phyloP scores from a whole-genome alignment of 2,888 invertebrate genomes.

The Steinernema hermaphroditum region DNA sequence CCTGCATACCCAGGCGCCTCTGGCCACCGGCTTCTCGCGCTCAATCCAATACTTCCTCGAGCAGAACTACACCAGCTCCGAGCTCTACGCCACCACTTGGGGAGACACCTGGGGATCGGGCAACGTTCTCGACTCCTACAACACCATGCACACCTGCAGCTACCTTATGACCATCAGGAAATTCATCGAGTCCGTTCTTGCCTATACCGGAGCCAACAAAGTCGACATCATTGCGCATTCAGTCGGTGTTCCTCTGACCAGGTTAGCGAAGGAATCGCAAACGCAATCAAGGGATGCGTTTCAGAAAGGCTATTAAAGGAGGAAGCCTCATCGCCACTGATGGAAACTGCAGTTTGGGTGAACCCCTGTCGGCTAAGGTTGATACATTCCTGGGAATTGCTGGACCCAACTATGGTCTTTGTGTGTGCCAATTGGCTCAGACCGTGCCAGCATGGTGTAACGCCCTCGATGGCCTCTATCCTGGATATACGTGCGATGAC shows the following conservation, averaged over 20 bases:
- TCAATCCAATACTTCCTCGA: constrained; percentile 64
- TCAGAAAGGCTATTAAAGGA: constrained; percentile 62
- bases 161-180: constrained; percentile 55
- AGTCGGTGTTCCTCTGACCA: constrained; percentile 56
- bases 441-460: constrained; percentile 66
- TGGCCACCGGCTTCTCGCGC: constrained; percentile 51
- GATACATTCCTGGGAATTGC: constrained; percentile 65
- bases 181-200: constrained; percentile 61
- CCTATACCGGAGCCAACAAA: constrained; percentile 61
- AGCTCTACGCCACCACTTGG: constrained; percentile 65
- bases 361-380: constrained; percentile 55
- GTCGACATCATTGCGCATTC: constrained; percentile 65
- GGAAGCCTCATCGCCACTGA: constrained; percentile 63
- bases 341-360: constrained; percentile 63
- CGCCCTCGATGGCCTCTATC: constrained; percentile 63
- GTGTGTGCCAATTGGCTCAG: constrained; percentile 64
- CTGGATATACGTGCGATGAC: constrained; percentile 51
- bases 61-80: constrained; percentile 63
- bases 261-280: no score
- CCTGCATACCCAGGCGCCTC: constrained; percentile 61
- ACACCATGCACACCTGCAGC: constrained; percentile 63
- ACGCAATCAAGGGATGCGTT: neutral
- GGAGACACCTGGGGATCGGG: constrained; percentile 57
- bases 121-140: constrained; percentile 54
- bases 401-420: constrained; percentile 64